Conservation (phyloP, 2,888 invertebrate genomes). For the Heteromyza rotundicornis region DNA sequence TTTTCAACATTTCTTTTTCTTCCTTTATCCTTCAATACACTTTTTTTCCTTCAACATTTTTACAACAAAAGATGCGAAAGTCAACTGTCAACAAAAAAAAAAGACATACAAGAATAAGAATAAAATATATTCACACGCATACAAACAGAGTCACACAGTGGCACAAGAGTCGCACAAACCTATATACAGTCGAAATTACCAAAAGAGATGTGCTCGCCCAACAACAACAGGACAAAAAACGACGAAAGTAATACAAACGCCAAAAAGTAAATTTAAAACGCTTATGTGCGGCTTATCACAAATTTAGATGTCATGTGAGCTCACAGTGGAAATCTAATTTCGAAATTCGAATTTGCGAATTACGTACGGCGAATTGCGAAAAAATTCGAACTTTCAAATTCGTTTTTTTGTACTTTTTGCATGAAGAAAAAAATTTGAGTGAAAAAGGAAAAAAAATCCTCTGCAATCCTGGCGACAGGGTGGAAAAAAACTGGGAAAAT, state of each 20-base stretch:
- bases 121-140: neutral
- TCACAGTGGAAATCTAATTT: neutral
- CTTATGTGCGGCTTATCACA: neutral
- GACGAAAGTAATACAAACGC: neutral
- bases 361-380: no score
- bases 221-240: neutral
- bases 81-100: neutral
- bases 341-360: constrained; percentile 3
- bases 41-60: no score
- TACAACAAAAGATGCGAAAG: neutral
- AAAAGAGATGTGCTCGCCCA: no score
- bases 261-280: neutral
- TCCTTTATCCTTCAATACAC: neutral
- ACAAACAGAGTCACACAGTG: neutral
- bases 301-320: neutral
- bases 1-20: neutral
- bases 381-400: neutral
- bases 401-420: neutral
- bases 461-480: neutral
- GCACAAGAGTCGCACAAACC: constrained; percentile 9
- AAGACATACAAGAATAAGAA: neutral
- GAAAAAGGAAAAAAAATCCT: neutral
- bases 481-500: neutral
- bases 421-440: neutral
- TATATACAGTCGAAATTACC: neutral